These are phyloP conservation scores for Nannoperca obscura DNA, from an alignment of 2,797 vertebrate species.

Conservation along the genomic window DNA sequence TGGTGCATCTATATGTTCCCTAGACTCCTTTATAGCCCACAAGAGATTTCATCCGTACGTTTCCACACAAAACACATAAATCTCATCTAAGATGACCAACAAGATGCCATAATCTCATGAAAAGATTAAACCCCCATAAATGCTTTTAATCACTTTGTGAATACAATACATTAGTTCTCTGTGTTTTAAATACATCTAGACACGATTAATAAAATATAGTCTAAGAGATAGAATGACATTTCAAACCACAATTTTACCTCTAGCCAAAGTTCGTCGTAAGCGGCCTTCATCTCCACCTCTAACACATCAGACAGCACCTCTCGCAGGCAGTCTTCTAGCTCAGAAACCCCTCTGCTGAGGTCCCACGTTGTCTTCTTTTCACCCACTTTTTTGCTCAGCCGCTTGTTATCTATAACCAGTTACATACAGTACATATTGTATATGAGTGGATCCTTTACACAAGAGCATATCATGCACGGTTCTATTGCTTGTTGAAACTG, in stretches of 20 bases:
- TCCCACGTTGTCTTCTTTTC: slow-evolving; percentile 23
- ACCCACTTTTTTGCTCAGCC: background rate
- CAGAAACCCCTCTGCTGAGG: slow-evolving; percentile 78
- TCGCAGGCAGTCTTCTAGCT: slow-evolving; percentile 88
- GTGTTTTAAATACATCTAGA: background rate
- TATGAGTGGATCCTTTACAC: background rate
- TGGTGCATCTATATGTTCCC: background rate
- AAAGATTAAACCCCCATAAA: background rate
- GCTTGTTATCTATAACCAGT: slow-evolving; percentile 41
- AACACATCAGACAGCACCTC: slow-evolving; percentile 89
- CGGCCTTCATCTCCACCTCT: slow-evolving; percentile 93
- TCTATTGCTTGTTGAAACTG: background rate
- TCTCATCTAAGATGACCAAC: background rate
- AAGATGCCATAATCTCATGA: background rate
- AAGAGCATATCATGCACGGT: background rate
- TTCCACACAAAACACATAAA: background rate
- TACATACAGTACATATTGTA: background rate
- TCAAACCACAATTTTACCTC: slow-evolving; percentile 82
- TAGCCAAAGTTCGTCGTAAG: slow-evolving; percentile 89
- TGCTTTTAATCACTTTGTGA: background rate
- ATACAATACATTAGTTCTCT: background rate
- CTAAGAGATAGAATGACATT: background rate
- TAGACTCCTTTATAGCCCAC: background rate
- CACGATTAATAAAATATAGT: background rate
- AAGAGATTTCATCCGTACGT: background rate